These are phyloP conservation scores for Falco berigora DNA, from an alignment of 2,797 vertebrate genomes.

Conservation along the genomic window DNA sequence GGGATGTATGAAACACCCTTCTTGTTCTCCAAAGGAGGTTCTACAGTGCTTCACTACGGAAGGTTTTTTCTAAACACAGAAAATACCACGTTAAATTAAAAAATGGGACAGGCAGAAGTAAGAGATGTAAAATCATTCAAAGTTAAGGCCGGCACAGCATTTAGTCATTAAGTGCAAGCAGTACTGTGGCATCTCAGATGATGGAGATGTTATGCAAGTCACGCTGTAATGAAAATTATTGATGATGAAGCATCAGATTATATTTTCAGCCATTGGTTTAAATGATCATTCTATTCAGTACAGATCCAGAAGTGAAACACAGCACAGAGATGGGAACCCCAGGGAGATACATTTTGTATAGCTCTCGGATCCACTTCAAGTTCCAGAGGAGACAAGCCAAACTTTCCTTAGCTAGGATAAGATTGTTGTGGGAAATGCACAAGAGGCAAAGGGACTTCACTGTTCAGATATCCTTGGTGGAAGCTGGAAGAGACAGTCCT, in stretches of 20 bases:
- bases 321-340: not conserved
- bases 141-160: not conserved
- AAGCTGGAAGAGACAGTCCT: not conserved
- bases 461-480: not conserved
- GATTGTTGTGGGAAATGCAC: not conserved
- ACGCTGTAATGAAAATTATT: not conserved
- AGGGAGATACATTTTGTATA: not conserved
- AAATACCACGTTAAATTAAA: not conserved
- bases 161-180: not conserved
- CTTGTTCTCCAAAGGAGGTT: not conserved
- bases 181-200: not conserved
- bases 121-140: constrained; percentile 10
- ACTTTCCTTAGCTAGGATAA: not conserved
- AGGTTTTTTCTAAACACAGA: not conserved
- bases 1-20: not conserved
- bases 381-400: not conserved
- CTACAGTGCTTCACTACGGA: not conserved
- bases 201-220: not conserved
- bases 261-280: not conserved
- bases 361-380: not conserved
- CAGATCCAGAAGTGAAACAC: not conserved
- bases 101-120: not conserved
- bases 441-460: not conserved
- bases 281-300: not conserved
- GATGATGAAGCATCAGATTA: not conserved